Base-by-base conservation (phyloP, 2,113 vertebrate species). In the Mobula birostris region DNA sequence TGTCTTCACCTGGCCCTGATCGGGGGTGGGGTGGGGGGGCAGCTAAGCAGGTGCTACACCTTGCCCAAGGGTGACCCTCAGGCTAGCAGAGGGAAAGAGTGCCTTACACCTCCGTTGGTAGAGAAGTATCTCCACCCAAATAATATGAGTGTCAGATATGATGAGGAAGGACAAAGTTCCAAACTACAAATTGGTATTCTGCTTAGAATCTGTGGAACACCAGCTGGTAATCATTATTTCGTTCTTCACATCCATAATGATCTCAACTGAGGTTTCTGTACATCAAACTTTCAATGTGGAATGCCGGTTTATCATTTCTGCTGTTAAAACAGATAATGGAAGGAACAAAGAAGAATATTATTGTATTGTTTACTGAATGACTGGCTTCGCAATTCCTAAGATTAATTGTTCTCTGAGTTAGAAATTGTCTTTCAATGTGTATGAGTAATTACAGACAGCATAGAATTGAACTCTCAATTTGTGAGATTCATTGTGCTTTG, bases 391-490 rank as follows among this genome's bases (percentile, higher is more conserved):
- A 70, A 36, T 66, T 91, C 88, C 68, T 17, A 36, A 70, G 88
- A 70, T 91, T 66, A 19, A 68, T 15, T 66, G n/a, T 36, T n/a
- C 32, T 19, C n/a, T 32, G 63, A 40, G 21, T 70, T 58, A 70
- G n/a, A 70, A 91, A 66, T 91, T 32, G 88, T 91, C n/a, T 91
- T 66, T 91, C 88, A 91, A 68, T 36, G 36, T 63, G 66, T 66
- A 36, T 68, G 88, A 91, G 61, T 66, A 70, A 91, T 70, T 66
- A 24, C 63, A 68, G 29, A 17, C 17, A 15, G 63, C 66, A 15
- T 27, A 36, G 87, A 91, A 91, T 7, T 66, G 29, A 68, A 91
- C 63, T 70, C 63, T 36, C 6, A 36, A 36, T 36, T 88, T 70
- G n/a, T 70, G 32, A 70, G 63, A 70, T 91, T 68, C 68, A 70